Evolutionary conservation across 23 tunicate species (phyloP), one percentile per base, ranked within the genome.

Genomic region (Styela clava): DNA sequence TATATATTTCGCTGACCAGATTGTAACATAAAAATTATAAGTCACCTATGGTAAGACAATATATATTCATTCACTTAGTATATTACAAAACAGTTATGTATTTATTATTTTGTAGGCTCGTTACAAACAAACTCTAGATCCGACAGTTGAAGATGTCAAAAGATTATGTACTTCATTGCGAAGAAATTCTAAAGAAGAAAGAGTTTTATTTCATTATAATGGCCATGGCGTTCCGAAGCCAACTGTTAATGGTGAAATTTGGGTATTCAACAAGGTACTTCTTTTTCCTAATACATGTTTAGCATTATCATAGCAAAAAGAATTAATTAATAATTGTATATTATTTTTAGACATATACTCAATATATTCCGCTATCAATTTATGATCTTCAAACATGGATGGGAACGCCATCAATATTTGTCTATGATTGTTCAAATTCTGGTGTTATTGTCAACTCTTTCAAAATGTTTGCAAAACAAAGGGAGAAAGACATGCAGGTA

Each of bases 161-260:
- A 73, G 93, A 56, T 68, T 93, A 19, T 93, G 98, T 77, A 88
- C 93, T 34, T 87, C 93, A 0, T 69, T 93, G 68, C 73, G 98
- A 31, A 70, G 98, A 64, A 93, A 85, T 52, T 89, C 98, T 0
- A 93, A 93, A 52, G 98, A 93, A 69, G 95, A 94, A 89, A 86
- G 95, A 74, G 96, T 95, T 33, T 77, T 90, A 78, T 86, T 90
- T 51, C 99, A 95, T 69, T 95, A 95, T 78, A 95, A 95, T 76
- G 99, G 99, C 5, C 99, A 95, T 70, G 99, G 95, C 26, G 99
- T 95, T n/a, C 99, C 99, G 27, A 83, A 86, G 61, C 99, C 99
- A 0, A 95, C 99, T 20, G 84, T 67, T 21, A 95, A 95, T 69
- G 99, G 99, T 19, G 99, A 95, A 83, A 90, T 95, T 34, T 95